These are phyloP conservation scores for Pogonomyrmex californicus DNA, from an alignment of 1,140 invertebrate genomes.

Conservation along the genomic window DNA sequence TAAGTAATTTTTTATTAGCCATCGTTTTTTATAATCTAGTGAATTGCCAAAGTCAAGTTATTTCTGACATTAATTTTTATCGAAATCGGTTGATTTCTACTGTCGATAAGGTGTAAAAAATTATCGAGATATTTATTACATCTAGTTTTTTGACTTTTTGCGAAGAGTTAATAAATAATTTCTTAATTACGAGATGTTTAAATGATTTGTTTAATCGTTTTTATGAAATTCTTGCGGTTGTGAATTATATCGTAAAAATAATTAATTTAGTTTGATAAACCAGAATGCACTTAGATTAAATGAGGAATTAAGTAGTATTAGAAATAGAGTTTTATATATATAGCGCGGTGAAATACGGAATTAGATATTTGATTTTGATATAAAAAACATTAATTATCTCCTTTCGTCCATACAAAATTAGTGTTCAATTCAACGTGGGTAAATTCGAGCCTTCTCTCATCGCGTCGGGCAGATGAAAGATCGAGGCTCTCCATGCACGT, in stretches of 20 bases:
- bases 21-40: neutral
- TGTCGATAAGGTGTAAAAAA: neutral
- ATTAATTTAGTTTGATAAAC: neutral
- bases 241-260: neutral
- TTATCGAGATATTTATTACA: neutral
- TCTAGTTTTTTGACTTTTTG: neutral
- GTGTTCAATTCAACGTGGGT: slow-evolving; percentile 26
- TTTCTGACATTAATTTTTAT: neutral
- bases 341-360: neutral
- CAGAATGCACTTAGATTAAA: neutral
- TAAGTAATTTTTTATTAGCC: slow-evolving; percentile 46
- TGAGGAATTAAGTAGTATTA: neutral
- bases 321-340: neutral
- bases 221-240: neutral
- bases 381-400: slow-evolving; percentile 6
- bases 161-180: neutral
- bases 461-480: slow-evolving; percentile 32
- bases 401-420: slow-evolving; percentile 50
- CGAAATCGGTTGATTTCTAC: neutral
- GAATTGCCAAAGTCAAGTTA: neutral
- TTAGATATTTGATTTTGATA: neutral
- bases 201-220: neutral
- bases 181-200: neutral
- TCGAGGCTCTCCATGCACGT: neutral
- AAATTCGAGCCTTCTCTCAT: slow-evolving; percentile 44